Base-by-base conservation (phyloP, 2,888 invertebrate genomes). In the Geophilus truncorum region DNA sequence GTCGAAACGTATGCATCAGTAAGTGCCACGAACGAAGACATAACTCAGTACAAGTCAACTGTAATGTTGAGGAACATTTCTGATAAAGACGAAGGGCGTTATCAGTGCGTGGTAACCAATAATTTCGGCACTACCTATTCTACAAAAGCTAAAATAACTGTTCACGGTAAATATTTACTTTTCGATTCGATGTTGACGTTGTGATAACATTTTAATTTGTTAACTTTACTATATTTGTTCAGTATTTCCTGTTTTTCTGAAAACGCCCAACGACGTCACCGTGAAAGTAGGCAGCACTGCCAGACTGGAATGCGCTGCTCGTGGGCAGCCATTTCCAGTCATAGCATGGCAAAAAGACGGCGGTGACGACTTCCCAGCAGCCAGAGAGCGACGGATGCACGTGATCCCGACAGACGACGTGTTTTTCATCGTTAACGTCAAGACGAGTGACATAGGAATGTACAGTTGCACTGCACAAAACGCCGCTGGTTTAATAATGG, bases 391-490 rank as follows among this genome's bases (percentile, higher is more conserved):
- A 75, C 90, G 97, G 45, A 93, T 98, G 92, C 94, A 94, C 88
- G 94, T 97, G 77, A 94, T 96, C 91, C 93, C 95, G 0, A 91
- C 92, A 34, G 97, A 97, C 86, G 94, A 96, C 86, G 92, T 93
- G 0, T 95, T 97, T 86, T 95, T 96, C 86, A 97, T 98, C 84
- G 91, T 95, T n/a, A 92, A 95, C 88, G 94, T 95, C 25, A 95
- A 95, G 87, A 91, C 92, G 0, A 91, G 91, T 40, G 98, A 98
- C 86, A 93, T 94, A 88, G 98, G 98, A 0, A 90, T 95, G 34
- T 98, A 98, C 86, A 96, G 94, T 79, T 98, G 97, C 88, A 95
- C 93, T 7, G 98, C 97, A 0, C 91, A 92, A 85, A 98, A 97
- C 88, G 90, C 92, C 70, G 97, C 96, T 15, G 98, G 97, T 0